These are phyloP conservation scores for Echinops telfairi DNA, from an alignment of 2,113 vertebrate genomes.

Conservation along the genomic window DNA sequence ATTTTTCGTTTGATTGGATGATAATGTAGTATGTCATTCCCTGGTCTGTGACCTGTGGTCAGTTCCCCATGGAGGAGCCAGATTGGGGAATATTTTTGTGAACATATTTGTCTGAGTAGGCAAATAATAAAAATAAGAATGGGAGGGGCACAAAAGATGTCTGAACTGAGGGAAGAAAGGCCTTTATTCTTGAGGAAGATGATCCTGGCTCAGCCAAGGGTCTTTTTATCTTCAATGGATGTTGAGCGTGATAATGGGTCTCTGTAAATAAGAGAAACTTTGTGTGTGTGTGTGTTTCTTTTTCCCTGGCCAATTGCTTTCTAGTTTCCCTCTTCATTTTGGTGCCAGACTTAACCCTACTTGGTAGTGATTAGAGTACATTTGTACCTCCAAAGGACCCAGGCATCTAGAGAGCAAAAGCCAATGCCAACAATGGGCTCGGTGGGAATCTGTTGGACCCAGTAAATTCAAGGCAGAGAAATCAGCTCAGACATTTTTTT, in stretches of 20 bases:
- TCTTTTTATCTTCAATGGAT: constrained; percentile 72
- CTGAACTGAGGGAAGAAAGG: constrained; percentile 60
- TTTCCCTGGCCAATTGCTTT: constrained; percentile 68
- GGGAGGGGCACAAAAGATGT: constrained; percentile 68
- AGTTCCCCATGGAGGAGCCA: constrained; percentile 67
- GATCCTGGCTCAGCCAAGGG: constrained; percentile 70
- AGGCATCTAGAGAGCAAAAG: neutral
- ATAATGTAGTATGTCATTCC: constrained; percentile 76
- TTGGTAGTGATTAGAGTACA: constrained; percentile 71
- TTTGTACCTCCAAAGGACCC: constrained; percentile 73
- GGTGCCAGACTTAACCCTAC: constrained; percentile 63
- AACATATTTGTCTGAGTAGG: constrained; percentile 66
- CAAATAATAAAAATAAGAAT: constrained; percentile 75
- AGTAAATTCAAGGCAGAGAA: no score
- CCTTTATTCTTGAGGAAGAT: constrained; percentile 71
- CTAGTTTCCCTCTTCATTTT: constrained; percentile 70
- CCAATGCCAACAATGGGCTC: no score
- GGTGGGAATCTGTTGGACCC: no score
- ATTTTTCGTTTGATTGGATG: constrained; percentile 82
- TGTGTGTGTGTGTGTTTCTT: constrained; percentile 67
- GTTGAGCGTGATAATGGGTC: constrained; percentile 58
- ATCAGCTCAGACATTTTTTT: no score
- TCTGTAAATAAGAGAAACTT: constrained; percentile 75
- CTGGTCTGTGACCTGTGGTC: constrained; percentile 71
- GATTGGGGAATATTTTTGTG: constrained; percentile 59